Conservation (phyloP, 2,888 invertebrate genomes). For the Drosophila algonquin region DNA sequence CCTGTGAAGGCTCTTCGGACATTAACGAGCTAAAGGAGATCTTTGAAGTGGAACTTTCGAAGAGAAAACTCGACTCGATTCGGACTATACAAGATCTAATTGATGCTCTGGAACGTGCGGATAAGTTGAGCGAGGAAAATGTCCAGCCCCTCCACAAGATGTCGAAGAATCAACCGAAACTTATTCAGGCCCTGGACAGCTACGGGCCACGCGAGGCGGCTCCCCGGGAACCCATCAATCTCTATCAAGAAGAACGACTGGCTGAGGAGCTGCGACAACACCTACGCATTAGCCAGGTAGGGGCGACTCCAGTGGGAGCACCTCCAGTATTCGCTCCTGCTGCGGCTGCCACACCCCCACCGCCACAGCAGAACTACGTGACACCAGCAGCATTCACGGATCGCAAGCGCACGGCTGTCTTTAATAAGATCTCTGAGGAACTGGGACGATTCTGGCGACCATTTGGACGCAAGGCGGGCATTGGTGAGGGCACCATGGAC, state of each 20-base stretch:
- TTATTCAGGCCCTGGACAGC: constrained; percentile 53
- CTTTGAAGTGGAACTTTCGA: constrained; percentile 70
- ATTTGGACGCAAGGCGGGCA: constrained; percentile 77
- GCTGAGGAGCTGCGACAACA: constrained; percentile 60
- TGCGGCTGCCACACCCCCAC: not conserved
- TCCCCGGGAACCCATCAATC: constrained; percentile 33
- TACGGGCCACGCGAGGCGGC: constrained; percentile 44
- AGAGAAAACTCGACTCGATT: constrained; percentile 69
- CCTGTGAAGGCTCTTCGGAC: constrained; percentile 39
- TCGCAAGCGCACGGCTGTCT: constrained; percentile 74
- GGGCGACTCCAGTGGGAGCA: not conserved
- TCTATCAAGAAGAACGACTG: constrained; percentile 67
- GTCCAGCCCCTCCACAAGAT: constrained; percentile 65
- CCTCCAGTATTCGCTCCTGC: not conserved
- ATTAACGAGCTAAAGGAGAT: constrained; percentile 66
- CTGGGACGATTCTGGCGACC: constrained; percentile 81
- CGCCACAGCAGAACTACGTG: constrained; percentile 37
- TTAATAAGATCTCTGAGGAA: constrained; percentile 74
- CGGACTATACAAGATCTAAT: constrained; percentile 66
- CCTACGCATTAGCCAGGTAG: constrained; percentile 39
- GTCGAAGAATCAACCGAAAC: constrained; percentile 35
- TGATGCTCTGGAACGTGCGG: constrained; percentile 77
- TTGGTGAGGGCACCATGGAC: constrained; percentile 81
- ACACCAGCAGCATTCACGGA: constrained; percentile 53
- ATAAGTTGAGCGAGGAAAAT: constrained; percentile 70